A percentile compares a stretch with the other conserved stretches of the same genome.
Conservation (phyloP, 2,797 vertebrate genomes). For the Sparus aurata region DNA sequence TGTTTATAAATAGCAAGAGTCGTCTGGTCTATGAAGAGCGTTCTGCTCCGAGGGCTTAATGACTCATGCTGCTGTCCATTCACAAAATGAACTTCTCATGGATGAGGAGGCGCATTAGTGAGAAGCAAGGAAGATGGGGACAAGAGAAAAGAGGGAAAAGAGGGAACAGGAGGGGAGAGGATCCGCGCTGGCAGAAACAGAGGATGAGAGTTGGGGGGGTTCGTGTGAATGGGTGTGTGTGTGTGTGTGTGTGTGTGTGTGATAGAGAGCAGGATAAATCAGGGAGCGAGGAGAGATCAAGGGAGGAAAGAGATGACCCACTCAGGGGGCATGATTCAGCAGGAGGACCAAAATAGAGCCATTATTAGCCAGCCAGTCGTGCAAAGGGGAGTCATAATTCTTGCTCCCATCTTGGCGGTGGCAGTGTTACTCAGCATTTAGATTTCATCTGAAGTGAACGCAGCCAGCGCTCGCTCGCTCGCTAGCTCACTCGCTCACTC, state of each 20-base stretch:
- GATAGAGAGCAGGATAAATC: slow-evolving; percentile 53
- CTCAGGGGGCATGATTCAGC: slow-evolving; percentile 81
- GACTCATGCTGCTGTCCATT: slow-evolving; percentile 73
- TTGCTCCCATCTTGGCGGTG: slow-evolving; percentile 58
- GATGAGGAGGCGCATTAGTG: slow-evolving; percentile 51
- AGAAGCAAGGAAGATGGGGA: slow-evolving; percentile 30
- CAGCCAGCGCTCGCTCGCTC: background rate
- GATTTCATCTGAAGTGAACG: slow-evolving; percentile 54
- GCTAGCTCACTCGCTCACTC: background rate
- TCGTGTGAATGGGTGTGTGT: background rate
- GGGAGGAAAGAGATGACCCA: slow-evolving; percentile 68
- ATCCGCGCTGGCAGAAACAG: background rate
- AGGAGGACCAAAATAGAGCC: slow-evolving; percentile 78
- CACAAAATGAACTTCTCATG: slow-evolving; percentile 65
- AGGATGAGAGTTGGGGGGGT: background rate
- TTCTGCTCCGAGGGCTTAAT: slow-evolving; percentile 57
- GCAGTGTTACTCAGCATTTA: slow-evolving; percentile 75
- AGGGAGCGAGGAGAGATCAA: slow-evolving; percentile 48
- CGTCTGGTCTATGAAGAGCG: slow-evolving; percentile 44
- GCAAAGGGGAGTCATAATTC: slow-evolving; percentile 72
- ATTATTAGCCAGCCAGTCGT: slow-evolving; percentile 75
- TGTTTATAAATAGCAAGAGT: slow-evolving; percentile 68
- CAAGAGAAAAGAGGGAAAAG: slow-evolving; percentile 8
- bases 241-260: slow-evolving; percentile 29
- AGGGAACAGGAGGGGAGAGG: slow-evolving; percentile 13